These are phyloP conservation scores for Ceramica pisi DNA, from an alignment of 2,888 invertebrate genomes.

Conservation along the genomic window DNA sequence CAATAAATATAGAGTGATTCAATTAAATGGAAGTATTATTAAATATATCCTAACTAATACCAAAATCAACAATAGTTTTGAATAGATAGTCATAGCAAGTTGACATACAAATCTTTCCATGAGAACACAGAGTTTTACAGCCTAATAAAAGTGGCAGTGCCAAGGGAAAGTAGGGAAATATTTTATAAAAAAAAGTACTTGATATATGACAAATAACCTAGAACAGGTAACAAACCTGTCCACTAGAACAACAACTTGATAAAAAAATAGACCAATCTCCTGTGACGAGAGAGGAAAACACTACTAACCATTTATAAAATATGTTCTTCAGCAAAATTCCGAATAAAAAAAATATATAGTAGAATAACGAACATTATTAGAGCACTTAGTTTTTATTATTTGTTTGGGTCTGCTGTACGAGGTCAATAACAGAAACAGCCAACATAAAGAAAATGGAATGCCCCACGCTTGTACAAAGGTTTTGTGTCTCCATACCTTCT, in stretches of 20 bases:
- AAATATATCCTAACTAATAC: background rate
- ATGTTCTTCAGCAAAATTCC: constrained; percentile 36
- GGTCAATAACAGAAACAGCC: constrained; percentile 24
- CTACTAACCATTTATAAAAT: constrained; percentile 61
- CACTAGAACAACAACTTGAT: constrained; percentile 6
- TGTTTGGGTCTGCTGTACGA: constrained; percentile 30
- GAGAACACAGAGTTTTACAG: background rate
- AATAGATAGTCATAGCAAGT: no score
- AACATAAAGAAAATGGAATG: constrained; percentile 28
- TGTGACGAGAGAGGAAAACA: constrained; percentile 18
- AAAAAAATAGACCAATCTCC: constrained; percentile 34
- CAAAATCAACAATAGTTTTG: background rate
- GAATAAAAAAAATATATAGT: constrained; percentile 54
- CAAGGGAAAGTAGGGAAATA: background rate
- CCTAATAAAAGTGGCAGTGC: constrained; percentile 2
- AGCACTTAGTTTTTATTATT: constrained; percentile 45
- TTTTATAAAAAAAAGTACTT: background rate
- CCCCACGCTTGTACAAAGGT: constrained; percentile 2
- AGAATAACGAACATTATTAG: constrained; percentile 53
- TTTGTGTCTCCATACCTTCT: constrained; percentile 12
- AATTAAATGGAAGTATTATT: background rate
- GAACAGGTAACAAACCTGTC: background rate
- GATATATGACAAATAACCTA: background rate
- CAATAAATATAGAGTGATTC: background rate
- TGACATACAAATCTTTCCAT: background rate